Conservation (phyloP, 2,797 vertebrate genomes). For the Mormyrus proboscirostris region DNA sequence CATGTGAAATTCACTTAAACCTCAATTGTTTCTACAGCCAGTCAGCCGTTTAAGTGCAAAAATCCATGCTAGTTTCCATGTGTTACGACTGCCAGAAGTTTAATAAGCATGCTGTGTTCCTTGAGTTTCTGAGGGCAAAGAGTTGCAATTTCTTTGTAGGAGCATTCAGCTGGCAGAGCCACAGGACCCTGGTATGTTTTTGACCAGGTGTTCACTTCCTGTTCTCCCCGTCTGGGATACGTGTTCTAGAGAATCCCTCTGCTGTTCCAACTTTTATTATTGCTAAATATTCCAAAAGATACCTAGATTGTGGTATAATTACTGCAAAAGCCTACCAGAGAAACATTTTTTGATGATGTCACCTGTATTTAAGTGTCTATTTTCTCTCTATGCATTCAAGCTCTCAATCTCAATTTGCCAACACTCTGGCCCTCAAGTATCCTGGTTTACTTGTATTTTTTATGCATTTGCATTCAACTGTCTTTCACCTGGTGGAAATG, state of each 20-base stretch:
- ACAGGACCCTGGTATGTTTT: constrained; percentile 1
- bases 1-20: constrained; percentile 9
- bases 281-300: neutral
- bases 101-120: neutral
- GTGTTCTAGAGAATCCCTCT: constrained; percentile 14
- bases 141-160: neutral
- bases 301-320: constrained; percentile 4
- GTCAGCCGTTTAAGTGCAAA: neutral
- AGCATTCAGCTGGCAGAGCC: neutral
- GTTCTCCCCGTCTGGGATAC: neutral
- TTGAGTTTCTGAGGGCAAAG: neutral
- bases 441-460: neutral
- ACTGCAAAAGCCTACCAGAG: constrained; percentile 4
- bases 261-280: constrained; percentile 7
- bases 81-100: neutral
- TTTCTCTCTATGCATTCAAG: neutral
- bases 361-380: neutral
- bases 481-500: neutral
- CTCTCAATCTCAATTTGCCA: neutral
- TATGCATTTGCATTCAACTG: neutral
- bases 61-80: neutral
- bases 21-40: constrained; percentile 9
- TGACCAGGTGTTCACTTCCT: neutral
- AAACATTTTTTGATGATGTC: neutral
- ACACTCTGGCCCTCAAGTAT: neutral